Base-by-base conservation (phyloP, 1,140 invertebrate genomes). In the Oryctes rhinoceros region DNA sequence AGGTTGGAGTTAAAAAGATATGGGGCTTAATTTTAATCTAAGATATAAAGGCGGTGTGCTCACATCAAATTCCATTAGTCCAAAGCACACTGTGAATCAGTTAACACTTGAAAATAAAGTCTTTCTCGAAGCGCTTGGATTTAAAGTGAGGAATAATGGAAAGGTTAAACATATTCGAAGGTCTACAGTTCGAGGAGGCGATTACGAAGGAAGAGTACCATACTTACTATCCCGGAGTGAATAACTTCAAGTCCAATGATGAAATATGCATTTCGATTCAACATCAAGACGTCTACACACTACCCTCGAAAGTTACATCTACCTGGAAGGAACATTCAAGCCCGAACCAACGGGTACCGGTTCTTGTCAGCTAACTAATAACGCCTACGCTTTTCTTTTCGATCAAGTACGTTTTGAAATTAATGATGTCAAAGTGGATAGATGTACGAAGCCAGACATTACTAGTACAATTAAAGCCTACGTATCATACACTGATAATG, bases 381-480 rank as follows among this genome's bases (percentile, higher is more conserved):
- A n/a, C n/a, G n/a, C n/a, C n/a, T n/a, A n/a, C n/a, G n/a, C n/a
- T n/a, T n/a, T n/a, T n/a, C n/a, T n/a, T n/a, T n/a, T n/a, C n/a
- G n/a, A n/a, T n/a, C n/a, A n/a, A n/a, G n/a, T n/a, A n/a, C n/a
- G n/a, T n/a, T n/a, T n/a, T n/a, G n/a, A n/a, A n/a, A n/a, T n/a
- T n/a, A n/a, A n/a, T n/a, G n/a, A 85, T 37, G 81, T 87, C 3
- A 87, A 87, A 83, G 87, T 89, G 77, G 88, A 90, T 85, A 78
- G 83, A 53, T 85, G 83, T 76, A 86, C 86, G 84, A 86, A 87
- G 83, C 83, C 86, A 5, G 88, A 88, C 47, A 82, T 88, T 4
- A 87, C 86, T 3, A 86, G 79, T 67, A 83, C 86, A n/a, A 85
- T 89, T 78, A 89, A 90, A 84, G 83, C 81, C 24, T 86, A 84